phyloP scores from a whole-genome alignment of 2,797 vertebrate genomes.

The Leuciscus waleckii region DNA sequence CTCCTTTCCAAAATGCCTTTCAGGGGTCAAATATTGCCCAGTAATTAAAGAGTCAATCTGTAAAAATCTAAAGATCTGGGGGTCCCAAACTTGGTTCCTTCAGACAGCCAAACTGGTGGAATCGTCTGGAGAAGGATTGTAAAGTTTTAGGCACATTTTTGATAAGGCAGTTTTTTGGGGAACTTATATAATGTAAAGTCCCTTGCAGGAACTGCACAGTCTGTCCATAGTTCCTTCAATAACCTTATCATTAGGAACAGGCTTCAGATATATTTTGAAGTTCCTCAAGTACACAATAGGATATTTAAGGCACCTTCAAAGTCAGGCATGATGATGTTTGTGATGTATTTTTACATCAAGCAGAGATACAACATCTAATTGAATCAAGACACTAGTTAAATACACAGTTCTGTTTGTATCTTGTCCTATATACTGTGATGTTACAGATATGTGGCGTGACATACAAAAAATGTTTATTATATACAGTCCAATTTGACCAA shows the following conservation, averaged over 20 bases:
- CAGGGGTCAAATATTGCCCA: not conserved
- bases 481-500: not conserved
- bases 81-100: not conserved
- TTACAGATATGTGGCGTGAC: not conserved
- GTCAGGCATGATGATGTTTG: not conserved
- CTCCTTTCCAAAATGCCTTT: not conserved
- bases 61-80: not conserved
- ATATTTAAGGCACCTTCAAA: not conserved
- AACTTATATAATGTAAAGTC: not conserved
- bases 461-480: not conserved
- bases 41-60: not conserved
- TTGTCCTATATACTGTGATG: not conserved
- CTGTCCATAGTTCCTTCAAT: not conserved
- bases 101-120: not conserved
- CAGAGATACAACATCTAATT: not conserved
- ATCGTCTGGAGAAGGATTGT: not conserved
- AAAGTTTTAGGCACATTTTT: not conserved
- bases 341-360: not conserved
- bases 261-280: not conserved
- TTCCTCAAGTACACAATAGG: not conserved
- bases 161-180: not conserved
- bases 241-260: not conserved
- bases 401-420: not conserved
- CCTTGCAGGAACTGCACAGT: not conserved
- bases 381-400: not conserved